Conservation (phyloP, 1,140 invertebrate species). For the Orchestia grillus region DNA sequence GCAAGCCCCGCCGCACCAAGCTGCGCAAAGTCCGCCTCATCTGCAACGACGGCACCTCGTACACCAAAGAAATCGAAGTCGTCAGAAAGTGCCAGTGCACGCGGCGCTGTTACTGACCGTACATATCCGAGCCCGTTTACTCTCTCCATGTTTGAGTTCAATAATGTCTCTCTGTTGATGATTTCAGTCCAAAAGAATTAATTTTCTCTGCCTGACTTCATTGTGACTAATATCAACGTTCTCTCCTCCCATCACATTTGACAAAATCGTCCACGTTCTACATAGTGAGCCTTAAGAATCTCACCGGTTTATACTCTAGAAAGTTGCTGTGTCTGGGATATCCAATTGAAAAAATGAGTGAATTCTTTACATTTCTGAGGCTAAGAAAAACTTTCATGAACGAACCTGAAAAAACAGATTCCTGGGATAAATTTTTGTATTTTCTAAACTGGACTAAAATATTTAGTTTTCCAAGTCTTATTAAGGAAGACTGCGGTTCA, state of each 20-base stretch:
- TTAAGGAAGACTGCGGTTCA: background rate
- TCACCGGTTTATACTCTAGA: background rate
- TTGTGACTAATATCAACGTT: background rate
- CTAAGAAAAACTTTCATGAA: background rate
- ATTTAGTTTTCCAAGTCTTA: background rate
- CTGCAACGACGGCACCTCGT: conserved; percentile 91
- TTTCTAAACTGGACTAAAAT: background rate
- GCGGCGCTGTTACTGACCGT: conserved; percentile 65
- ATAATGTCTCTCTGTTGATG: background rate
- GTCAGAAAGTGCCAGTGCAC: conserved; percentile 86
- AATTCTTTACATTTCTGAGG: background rate
- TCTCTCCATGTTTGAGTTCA: conserved; percentile 23
- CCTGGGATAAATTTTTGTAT: background rate
- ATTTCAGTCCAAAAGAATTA: background rate
- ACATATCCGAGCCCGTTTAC: conserved; percentile 37
- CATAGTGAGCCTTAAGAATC: background rate
- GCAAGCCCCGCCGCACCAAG: conserved; percentile 89
- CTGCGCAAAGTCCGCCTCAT: conserved; percentile 92
- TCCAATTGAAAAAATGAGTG: background rate
- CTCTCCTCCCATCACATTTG: background rate
- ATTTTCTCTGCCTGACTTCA: too few species aligned
- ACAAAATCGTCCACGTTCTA: background rate
- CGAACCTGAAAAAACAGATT: background rate
- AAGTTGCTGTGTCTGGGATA: background rate
- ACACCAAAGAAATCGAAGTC: conserved; percentile 95